Base-by-base conservation (phyloP, 2,888 invertebrate species). In the Emesis furor region DNA sequence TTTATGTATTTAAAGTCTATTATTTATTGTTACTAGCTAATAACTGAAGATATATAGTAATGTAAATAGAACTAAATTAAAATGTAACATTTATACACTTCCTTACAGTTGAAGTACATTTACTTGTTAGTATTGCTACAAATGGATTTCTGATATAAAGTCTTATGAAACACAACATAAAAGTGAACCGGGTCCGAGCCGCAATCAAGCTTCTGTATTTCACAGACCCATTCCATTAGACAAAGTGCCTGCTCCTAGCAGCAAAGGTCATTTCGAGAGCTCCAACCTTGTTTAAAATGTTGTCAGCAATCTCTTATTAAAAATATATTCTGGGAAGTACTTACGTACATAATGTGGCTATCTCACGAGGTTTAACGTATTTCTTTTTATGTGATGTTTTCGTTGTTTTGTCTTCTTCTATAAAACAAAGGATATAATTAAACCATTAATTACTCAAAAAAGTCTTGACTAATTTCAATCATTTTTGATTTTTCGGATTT, bases 181-280 rank as follows among this genome's bases (percentile, higher is more conserved):
- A 65, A 65, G 30, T 32, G 32, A 35, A 65, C 65, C 7, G 65
- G 65, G 65, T 65, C 65, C 65, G 65, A 30, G 30, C 65, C 65
- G 65, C 65, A 65, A 65, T 65, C 65, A 65, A 51, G 65, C 65
- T 32, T 65, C 65, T 14, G 65, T 65, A 35, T 65, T 65, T 65
- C 65, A 65, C 65, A 65, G 65, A 65, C 65, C 65, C 65, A 65
- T 65, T 65, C 65, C 65, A 65, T 65, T 65, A 65, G 65, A 65
- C 65, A 65, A 65, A 65, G 65, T 65, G 65, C 65, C 65, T 65
- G 65, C 65, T 65, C 32, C 65, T 14, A 65, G 32, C 65, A 65
- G 65, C 65, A 65, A 30, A 65, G 65, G 65, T 65, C 65, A 32
- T 65, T 65, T 32, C 65, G 65, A 65, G 32, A 65, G 32, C 32